phyloP scores from a whole-genome alignment of 1,140 invertebrate genomes.

The Ceratitis capitata region DNA sequence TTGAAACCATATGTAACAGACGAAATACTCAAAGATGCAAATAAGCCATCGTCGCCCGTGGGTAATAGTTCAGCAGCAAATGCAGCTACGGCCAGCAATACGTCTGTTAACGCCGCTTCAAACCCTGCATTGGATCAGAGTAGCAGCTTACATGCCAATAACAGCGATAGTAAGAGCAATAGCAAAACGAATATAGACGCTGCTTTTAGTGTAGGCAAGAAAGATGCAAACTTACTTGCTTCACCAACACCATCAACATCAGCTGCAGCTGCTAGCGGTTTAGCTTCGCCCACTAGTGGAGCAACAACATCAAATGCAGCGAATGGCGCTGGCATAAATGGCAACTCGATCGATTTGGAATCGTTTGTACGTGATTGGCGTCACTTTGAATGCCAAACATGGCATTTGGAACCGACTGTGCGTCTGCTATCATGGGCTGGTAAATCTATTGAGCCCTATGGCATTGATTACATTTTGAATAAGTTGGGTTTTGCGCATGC shows the following conservation, averaged over 20 bases:
- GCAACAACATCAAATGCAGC: constrained; percentile 16
- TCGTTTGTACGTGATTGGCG: constrained; percentile 76
- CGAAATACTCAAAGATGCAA: constrained; percentile 55
- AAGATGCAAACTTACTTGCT: not conserved
- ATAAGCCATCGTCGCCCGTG: constrained; percentile 15
- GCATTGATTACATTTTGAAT: constrained; percentile 96
- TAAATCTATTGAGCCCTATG: constrained; percentile 95
- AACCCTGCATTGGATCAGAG: not conserved
- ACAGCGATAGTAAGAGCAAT: no score
- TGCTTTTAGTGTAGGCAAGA: not conserved
- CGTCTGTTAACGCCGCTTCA: constrained; percentile 27
- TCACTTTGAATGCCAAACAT: constrained; percentile 93
- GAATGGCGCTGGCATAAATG: not conserved
- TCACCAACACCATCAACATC: constrained; percentile 13
- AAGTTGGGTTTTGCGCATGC: constrained; percentile 97
- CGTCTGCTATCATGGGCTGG: constrained; percentile 93
- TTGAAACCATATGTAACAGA: constrained; percentile 59
- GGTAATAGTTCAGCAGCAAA: constrained; percentile 10
- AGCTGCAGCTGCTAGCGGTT: not conserved
- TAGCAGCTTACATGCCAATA: not conserved
- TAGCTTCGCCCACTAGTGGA: not conserved
- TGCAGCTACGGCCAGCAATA: not conserved
- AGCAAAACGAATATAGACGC: not conserved
- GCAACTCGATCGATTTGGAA: constrained; percentile 52
- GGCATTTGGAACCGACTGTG: constrained; percentile 98